phyloP scores from a whole-genome alignment of 2,113 vertebrate genomes.

The Naja naja region DNA sequence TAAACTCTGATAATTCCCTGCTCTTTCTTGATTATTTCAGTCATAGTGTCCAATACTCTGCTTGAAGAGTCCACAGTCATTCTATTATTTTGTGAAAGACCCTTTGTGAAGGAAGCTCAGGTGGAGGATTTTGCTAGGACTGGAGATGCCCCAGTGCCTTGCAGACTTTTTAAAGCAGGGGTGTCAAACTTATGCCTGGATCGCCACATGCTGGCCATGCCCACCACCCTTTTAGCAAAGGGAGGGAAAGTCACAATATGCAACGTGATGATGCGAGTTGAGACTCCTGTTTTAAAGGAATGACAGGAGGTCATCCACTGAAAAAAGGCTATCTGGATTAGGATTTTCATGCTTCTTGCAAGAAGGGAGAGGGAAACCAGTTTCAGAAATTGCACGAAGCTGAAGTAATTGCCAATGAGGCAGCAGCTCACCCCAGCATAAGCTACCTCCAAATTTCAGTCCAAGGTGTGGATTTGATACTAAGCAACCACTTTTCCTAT shows the following conservation, averaged over 20 bases:
- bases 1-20: background rate
- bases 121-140: background rate
- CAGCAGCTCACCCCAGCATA: background rate
- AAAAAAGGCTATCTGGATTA: background rate
- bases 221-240: too few species aligned
- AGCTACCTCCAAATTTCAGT: background rate
- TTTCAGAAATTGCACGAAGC: background rate
- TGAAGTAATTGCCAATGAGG: background rate
- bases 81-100: background rate
- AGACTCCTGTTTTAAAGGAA: background rate
- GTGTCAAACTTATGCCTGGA: too few species aligned
- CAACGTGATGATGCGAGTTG: too few species aligned
- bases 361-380: background rate
- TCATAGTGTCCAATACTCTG: background rate
- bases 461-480: background rate
- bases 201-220: too few species aligned
- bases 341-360: background rate
- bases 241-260: too few species aligned
- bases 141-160: background rate
- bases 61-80: background rate
- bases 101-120: background rate
- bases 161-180: background rate
- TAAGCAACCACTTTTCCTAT: background rate
- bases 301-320: background rate
- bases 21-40: background rate